Conservation (phyloP, 2,797 vertebrate species). For the Mormyrus hasselquistii region DNA sequence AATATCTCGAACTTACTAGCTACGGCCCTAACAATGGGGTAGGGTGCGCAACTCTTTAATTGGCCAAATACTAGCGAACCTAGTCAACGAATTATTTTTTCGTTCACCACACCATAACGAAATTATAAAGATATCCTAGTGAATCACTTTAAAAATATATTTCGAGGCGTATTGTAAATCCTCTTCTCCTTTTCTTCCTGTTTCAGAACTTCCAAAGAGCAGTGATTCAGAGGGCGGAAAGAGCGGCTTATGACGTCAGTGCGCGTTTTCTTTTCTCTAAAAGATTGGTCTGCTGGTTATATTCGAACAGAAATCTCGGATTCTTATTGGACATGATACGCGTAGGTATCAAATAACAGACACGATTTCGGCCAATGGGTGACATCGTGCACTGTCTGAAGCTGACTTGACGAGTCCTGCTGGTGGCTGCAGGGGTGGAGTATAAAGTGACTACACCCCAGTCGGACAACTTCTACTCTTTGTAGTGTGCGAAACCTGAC, state of each 20-base stretch:
- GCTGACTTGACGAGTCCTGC: too few relatives aligned
- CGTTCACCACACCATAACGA: not conserved
- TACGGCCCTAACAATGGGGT: not conserved
- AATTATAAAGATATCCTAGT: not conserved
- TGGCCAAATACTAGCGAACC: not conserved
- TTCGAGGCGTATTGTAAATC: not conserved
- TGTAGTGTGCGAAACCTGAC: too few relatives aligned
- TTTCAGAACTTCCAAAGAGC: not conserved
- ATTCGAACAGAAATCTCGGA: not conserved
- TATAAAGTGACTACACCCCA: too few relatives aligned
- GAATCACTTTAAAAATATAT: not conserved
- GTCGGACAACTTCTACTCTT: too few relatives aligned
- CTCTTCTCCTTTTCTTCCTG: not conserved
- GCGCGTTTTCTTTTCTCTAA: not conserved
- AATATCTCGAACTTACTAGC: not conserved
- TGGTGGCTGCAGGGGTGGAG: too few relatives aligned
- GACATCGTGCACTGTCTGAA: not conserved
- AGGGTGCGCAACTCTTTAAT: not conserved
- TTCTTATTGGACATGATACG: conserved; percentile 35
- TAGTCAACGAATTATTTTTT: not conserved
- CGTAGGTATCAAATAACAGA: conserved; percentile 30
- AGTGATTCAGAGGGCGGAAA: not conserved
- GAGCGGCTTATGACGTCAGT: not conserved
- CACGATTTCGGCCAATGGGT: not conserved
- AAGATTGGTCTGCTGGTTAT: not conserved